Evolutionary conservation across 64 coral and sea anemone genomes (phyloP).

Genomic region (Montipora foliosa): DNA sequence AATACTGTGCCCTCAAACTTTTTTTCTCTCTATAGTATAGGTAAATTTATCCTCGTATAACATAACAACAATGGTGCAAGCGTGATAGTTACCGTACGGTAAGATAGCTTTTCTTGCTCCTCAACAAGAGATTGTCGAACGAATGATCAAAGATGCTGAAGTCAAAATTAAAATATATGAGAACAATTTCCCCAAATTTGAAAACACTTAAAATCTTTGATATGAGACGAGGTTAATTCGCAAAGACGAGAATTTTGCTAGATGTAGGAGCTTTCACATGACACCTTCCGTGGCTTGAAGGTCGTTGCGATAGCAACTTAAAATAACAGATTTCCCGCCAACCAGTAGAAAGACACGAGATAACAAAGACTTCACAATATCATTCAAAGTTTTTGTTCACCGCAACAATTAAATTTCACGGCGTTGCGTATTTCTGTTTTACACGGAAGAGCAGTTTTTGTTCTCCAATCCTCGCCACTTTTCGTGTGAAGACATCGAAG

Average conservation of each 20-base stretch:
- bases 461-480: too few relatives aligned
- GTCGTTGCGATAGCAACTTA: constrained; percentile 20
- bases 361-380: neutral
- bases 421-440: neutral
- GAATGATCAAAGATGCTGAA: neutral
- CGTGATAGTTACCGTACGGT: too few relatives aligned
- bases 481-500: too few relatives aligned
- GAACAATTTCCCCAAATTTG: too few relatives aligned
- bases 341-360: neutral
- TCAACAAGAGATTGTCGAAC: neutral
- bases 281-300: neutral
- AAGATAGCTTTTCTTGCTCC: neutral
- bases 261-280: too few relatives aligned
- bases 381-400: neutral
- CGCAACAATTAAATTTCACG: constrained; percentile 5
- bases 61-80: too few relatives aligned
- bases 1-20: neutral
- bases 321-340: constrained; percentile 19
- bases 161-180: too few relatives aligned
- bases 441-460: neutral
- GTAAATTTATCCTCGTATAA: too few relatives aligned
- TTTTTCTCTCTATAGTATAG: too few relatives aligned
- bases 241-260: neutral
- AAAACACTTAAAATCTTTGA: too few relatives aligned
- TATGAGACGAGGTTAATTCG: too few relatives aligned